These are phyloP conservation scores for Cerastoderma edule DNA, from an alignment of 2,888 invertebrate species.

Conservation along the genomic window DNA sequence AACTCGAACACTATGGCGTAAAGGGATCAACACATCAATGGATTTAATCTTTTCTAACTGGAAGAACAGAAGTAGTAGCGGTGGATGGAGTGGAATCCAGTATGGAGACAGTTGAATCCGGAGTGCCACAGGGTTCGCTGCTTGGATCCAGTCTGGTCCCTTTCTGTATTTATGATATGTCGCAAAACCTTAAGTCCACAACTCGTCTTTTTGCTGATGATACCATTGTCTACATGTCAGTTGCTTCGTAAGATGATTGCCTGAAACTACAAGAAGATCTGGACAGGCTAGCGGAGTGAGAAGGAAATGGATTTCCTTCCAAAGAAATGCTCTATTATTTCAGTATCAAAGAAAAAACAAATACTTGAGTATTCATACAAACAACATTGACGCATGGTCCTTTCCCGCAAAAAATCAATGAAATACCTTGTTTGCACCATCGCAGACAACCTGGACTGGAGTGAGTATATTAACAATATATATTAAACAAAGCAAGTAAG, in stretches of 20 bases:
- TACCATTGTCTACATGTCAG: too few relatives aligned
- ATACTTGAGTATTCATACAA: background rate
- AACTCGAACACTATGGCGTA: too few relatives aligned
- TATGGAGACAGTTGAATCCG: too few relatives aligned
- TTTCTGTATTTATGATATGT: background rate
- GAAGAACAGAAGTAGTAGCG: background rate
- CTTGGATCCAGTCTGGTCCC: background rate
- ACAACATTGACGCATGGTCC: background rate
- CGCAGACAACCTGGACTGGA: background rate
- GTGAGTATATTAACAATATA: too few relatives aligned
- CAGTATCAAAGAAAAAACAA: background rate
- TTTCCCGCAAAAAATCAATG: background rate
- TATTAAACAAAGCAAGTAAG: background rate
- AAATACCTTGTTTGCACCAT: background rate
- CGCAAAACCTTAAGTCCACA: background rate
- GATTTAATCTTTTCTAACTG: background rate
- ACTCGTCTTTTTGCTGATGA: too few relatives aligned
- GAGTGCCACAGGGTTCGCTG: background rate
- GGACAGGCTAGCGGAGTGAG: background rate
- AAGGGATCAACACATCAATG: background rate
- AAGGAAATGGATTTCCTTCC: background rate
- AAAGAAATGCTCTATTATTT: background rate
- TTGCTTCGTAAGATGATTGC: background rate
- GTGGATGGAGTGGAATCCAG: background rate
- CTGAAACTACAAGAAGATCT: background rate